These are phyloP conservation scores for Arizona elegans DNA, from an alignment of 2,113 vertebrate genomes.

Conservation along the genomic window DNA sequence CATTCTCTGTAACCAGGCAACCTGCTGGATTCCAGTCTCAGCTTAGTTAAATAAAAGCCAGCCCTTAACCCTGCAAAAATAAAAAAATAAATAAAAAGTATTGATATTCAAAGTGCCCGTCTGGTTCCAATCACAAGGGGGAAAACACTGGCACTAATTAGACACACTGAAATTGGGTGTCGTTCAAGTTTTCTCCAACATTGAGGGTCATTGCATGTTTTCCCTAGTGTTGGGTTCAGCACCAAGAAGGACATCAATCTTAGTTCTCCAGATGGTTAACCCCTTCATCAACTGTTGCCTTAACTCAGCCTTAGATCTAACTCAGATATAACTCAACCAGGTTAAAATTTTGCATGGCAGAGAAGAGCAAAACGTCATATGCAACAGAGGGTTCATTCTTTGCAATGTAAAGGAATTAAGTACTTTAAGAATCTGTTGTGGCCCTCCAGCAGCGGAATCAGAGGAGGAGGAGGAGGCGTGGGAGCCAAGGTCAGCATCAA, in stretches of 20 bases:
- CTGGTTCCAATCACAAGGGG: conserved; percentile 10
- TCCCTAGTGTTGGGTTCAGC: background rate
- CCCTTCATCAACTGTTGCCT: background rate
- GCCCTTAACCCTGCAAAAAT: background rate
- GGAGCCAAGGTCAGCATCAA: too few relatives aligned
- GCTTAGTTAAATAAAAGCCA: conserved; percentile 20
- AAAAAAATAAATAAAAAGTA: background rate
- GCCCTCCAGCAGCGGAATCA: too few relatives aligned
- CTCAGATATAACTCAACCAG: background rate
- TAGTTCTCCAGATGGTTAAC: background rate
- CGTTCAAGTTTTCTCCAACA: background rate
- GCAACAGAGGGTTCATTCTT: background rate
- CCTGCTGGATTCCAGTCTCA: conserved; percentile 28
- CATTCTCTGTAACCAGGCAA: conserved; percentile 45
- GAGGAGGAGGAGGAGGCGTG: too few relatives aligned
- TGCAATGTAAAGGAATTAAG: background rate
- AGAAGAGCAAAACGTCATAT: background rate
- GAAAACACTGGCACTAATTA: conserved; percentile 16
- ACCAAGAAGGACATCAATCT: background rate
- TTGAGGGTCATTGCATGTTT: conserved; percentile 10
- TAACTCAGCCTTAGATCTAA: background rate
- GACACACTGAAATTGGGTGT: background rate
- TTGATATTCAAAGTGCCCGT: conserved; percentile 32
- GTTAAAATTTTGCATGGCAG: background rate
- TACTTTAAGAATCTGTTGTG: background rate